Conservation (phyloP, 1,140 invertebrate genomes). For the Brachionus paranguensis region DNA sequence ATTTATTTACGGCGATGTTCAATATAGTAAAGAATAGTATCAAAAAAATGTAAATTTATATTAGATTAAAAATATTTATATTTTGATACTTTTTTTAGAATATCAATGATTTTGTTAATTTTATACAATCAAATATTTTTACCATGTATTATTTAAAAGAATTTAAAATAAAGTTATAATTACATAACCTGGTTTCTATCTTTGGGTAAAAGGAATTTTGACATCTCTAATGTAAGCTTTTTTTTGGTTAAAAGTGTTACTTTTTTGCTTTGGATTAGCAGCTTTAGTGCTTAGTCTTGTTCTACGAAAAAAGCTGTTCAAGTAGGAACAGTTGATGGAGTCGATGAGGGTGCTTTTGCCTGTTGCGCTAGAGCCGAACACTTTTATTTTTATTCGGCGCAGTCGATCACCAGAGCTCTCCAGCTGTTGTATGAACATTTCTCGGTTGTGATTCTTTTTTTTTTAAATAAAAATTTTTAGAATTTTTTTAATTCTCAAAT, state of each 20-base stretch:
- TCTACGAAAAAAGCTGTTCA: conserved; percentile 50
- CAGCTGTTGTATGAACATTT: conserved; percentile 67
- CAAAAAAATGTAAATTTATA: no score
- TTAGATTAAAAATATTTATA: no score
- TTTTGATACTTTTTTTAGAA: no score
- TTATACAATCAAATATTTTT: no score
- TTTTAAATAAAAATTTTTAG: background rate
- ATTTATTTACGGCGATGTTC: no score
- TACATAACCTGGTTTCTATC: background rate
- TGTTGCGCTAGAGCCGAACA: conserved; percentile 70
- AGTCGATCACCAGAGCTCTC: conserved; percentile 61
- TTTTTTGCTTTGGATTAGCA: conserved; percentile 22
- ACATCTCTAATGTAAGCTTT: background rate
- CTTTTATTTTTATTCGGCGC: conserved; percentile 66
- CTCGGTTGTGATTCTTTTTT: conserved; percentile 58
- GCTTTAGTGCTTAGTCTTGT: conserved; percentile 39
- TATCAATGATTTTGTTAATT: no score
- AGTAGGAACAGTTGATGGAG: conserved; percentile 60
- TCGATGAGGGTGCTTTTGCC: conserved; percentile 71
- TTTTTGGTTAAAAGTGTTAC: background rate
- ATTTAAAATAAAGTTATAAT: no score
- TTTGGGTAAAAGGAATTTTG: background rate
- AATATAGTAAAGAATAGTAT: no score
- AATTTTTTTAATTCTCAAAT: background rate
- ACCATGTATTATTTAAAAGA: no score